These are phyloP conservation scores for Silurus asotus DNA, from an alignment of 2,113 vertebrate species.

Conservation along the genomic window DNA sequence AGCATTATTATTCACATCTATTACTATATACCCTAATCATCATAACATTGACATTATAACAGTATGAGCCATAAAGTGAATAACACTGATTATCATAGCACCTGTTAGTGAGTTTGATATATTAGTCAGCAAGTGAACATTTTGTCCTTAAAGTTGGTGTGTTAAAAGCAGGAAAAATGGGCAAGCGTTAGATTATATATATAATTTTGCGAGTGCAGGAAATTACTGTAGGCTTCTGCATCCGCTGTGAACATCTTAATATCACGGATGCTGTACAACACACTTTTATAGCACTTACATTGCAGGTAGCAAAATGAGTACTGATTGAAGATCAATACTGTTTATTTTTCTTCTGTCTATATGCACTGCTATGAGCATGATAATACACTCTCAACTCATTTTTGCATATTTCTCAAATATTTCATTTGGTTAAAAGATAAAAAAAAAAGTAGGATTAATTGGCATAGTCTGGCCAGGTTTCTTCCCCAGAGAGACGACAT, in stretches of 20 bases:
- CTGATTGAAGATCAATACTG: neutral
- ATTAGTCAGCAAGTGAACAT: no score
- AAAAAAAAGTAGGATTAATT: neutral
- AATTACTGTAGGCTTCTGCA: neutral
- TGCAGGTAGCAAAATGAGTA: neutral
- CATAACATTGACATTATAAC: no score
- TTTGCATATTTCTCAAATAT: neutral
- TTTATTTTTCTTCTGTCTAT: neutral
- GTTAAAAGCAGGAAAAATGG: no score
- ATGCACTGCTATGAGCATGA: neutral
- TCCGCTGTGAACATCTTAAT: neutral
- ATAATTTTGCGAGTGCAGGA: neutral
- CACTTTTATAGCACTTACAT: neutral
- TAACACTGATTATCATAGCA: no score
- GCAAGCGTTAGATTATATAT: neutral
- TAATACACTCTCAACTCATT: constrained; percentile 10
- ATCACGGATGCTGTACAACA: neutral
- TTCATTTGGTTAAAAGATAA: neutral
- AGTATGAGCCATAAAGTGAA: no score
- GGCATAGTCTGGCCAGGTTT: constrained; percentile 33
- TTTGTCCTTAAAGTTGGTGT: no score
- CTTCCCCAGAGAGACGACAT: constrained; percentile 36
- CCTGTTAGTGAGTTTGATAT: no score
- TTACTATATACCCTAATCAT: no score
- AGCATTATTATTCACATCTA: no score